phyloP scores from a whole-genome alignment of 2,888 invertebrate species.

The Biston betularia region DNA sequence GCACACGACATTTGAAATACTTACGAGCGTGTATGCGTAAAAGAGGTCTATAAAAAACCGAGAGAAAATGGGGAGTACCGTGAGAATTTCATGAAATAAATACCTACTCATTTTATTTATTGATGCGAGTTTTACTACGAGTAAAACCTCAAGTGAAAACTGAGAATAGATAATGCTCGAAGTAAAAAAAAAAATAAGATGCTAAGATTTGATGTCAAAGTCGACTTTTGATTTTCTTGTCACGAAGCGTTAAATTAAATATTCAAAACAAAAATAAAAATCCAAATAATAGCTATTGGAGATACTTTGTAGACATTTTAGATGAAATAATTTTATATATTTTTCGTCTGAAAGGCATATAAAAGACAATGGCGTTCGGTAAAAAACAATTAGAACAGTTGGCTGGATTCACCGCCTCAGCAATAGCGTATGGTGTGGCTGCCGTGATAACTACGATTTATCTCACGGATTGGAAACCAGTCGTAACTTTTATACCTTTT shows the following conservation, averaged over 20 bases:
- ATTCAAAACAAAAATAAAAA: background rate
- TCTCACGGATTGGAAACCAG: slow-evolving; percentile 91
- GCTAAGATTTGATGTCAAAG: background rate
- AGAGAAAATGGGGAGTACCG: slow-evolving; percentile 15
- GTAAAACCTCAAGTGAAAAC: too few species aligned
- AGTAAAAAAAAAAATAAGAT: too few species aligned
- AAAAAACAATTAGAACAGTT: slow-evolving; percentile 87
- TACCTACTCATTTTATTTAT: background rate
- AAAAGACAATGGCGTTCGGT: slow-evolving; percentile 66
- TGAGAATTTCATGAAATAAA: slow-evolving; percentile 11
- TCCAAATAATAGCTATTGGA: background rate
- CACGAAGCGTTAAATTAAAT: background rate
- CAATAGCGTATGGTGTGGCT: slow-evolving; percentile 85
- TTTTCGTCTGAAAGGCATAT: background rate
- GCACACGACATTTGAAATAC: slow-evolving; percentile 52
- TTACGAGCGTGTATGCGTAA: slow-evolving; percentile 16
- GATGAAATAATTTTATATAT: background rate
- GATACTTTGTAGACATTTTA: background rate
- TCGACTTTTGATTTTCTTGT: background rate
- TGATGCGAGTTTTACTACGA: too few species aligned
- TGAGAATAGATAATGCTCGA: too few species aligned
- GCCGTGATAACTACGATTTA: slow-evolving; percentile 86
- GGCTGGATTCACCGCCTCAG: slow-evolving; percentile 78
- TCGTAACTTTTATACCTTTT: slow-evolving; percentile 90
- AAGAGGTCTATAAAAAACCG: slow-evolving; percentile 1